Conservation (phyloP, 2,797 vertebrate species). For the Microtus obscurus region DNA sequence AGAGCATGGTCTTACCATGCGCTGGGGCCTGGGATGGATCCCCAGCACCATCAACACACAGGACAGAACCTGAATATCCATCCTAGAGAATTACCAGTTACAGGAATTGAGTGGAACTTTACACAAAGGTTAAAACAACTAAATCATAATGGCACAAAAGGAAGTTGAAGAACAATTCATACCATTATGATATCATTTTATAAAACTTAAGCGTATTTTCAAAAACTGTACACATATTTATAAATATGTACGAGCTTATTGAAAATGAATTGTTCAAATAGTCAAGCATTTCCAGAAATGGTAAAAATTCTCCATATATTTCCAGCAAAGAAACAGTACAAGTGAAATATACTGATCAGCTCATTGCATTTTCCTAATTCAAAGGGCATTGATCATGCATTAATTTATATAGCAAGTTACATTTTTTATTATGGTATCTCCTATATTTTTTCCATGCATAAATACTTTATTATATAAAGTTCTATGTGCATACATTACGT, state of each 20-base stretch:
- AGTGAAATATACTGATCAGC: constrained; percentile 47
- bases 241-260: neutral
- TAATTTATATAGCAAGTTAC: constrained; percentile 39
- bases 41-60: neutral
- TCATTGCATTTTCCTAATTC: constrained; percentile 21
- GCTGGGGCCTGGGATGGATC: neutral
- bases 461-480: constrained; percentile 25
- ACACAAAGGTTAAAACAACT: constrained; percentile 1
- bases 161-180: neutral
- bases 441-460: constrained; percentile 30
- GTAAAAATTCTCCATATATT: constrained; percentile 31
- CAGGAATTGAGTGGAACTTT: neutral
- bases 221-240: constrained; percentile 1
- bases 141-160: neutral
- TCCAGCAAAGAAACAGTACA: constrained; percentile 25
- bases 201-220: constrained; percentile 4
- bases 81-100: neutral
- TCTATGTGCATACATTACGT: neutral
- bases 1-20: neutral
- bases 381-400: constrained; percentile 16
- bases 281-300: constrained; percentile 29
- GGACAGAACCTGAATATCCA: neutral
- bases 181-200: neutral
- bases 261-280: constrained; percentile 49
- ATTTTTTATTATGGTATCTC: constrained; percentile 22